Evolutionary conservation across 2,888 invertebrate species (phyloP), one percentile per base, ranked within the genome.

Genomic region (Polyploca ridens): DNA sequence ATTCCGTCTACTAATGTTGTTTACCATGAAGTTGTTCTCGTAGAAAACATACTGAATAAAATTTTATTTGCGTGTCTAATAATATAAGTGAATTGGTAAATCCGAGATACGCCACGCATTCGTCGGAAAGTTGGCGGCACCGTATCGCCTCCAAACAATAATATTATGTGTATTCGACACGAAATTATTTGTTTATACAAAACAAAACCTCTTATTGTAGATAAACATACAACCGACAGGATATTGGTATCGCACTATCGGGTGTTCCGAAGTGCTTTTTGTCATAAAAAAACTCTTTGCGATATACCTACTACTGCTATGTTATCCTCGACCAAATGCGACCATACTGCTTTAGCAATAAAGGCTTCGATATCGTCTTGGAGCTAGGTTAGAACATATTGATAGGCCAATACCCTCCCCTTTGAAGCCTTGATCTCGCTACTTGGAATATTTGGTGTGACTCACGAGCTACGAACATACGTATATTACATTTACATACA

Each of bases 401-500:
- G 81, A 79, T 84, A 88, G 88, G 88, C 83, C 86, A 85, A 84
- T 84, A 83, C 78, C 87, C 86, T 79, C 78, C 81, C 75, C 78
- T 75, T 70, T 64, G 77, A 81, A 84, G 74, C 86, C 87, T 88
- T 87, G 87, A 87, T 86, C 83, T 87, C 77, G 66, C 75, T 76
- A 71, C 75, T 79, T 74, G 71, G 76, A 79, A 81, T 80, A 84
- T 82, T 81, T 65, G 76, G 78, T 69, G 67, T 83, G 83, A 84
- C 72, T 84, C 85, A 84, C 75, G 69, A 71, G 71, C 74, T 73
- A 66, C 65, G 69, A 46, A 63, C 58, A 62, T 46, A 33, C 57
- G 46, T 46, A 49, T 41, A 49, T 33, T 60, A 61, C 41, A 64
- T 64, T 64, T 61, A 33, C 64, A 64, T 64, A 63, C 54, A 54